Base-by-base conservation (phyloP, 64 coral and sea anemone species). In the Anthopleura sola region DNA sequence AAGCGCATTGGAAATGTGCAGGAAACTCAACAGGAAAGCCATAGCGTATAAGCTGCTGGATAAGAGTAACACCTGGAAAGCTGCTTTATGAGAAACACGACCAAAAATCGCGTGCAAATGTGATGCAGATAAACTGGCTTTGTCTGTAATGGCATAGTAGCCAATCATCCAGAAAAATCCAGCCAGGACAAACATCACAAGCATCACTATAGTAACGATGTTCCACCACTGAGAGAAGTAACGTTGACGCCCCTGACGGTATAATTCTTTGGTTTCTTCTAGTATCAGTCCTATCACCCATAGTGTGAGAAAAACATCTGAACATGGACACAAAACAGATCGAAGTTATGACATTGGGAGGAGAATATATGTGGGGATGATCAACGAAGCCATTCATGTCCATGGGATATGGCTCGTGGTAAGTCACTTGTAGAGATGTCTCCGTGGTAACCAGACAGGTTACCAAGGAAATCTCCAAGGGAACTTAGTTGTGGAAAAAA, bases 161-260 rank as follows among this genome's bases (percentile, higher is more conserved):
- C 88, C 92, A 26, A 83, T 31, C 1, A 86, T 2, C 91, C 91
- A 93, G n/a, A 93, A 60, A 0, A 82, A 3, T 12, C 92, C 92
- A 7, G 84, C 87, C 10, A 87, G 11, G 10, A 86, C 37, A 38
- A 93, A 90, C 62, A 86, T 64, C 6, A 34, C 17, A 4, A 93
- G 84, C 92, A 93, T 93, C 5, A 90, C 37, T 39, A 93, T 48
- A 0, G 92, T 86, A 3, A 86, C 64, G 33, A 75, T 58, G 48
- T 93, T 93, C 92, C 92, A 93, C 84, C 88, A 93, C 28, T 93
- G 92, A 16, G 83, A 79, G 24, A 93, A 83, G 62, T 93, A 90
- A 26, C 91, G 91, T 60, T 93, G 69, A 55, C 75, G 60, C 5
- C 91, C 91, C n/a, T 89, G 81, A 33, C 76, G 48, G 48, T 85